Base-by-base conservation (phyloP, 2,797 vertebrate genomes). In the Phalanger gymnotis region DNA sequence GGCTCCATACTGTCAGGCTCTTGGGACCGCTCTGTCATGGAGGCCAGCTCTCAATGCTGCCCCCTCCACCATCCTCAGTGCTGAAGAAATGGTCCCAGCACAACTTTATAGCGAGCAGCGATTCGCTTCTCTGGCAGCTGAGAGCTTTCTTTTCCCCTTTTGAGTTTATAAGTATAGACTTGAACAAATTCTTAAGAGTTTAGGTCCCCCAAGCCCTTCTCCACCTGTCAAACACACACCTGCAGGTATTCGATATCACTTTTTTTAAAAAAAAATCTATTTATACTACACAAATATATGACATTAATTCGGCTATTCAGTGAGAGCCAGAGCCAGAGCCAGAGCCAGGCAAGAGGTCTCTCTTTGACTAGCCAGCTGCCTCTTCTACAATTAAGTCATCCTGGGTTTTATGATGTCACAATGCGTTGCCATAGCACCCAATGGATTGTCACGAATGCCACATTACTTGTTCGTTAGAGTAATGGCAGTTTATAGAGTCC, bases 321-420 rank as follows among this genome's bases (percentile, higher is more conserved):
- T 94, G 73, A 97, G 90, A 93, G 93, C 92, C 93, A 94, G 55
- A 92, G 90, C 57, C 91, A n/a, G n/a, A n/a, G n/a, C n/a, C n/a
- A 54, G 55, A 92, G 90, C 57, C 91, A 40, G 54, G 53, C 91
- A 66, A 91, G 92, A 94, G 10, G 95, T 87, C 95, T 89, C 92
- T 92, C 81, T n/a, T 96, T 96, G 30, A 40, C 66, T 91, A 55
- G 92, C 89, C 95, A 95, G 95, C 92, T 96, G 92, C 87, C 13
- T 30, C 13, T 34, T 58, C 92, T 94, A 57, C 61, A 95, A 95
- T 95, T 95, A 96, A 90, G 92, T 96, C 94, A 93, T 55, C 54
- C 47, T 54, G 25, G 73, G 40, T 81, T 31, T 96, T 96, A 95
- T 97, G 95, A 98, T 97, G 96, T 97, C 95, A 97, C 94, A 28